phyloP scores from a whole-genome alignment of 2,113 vertebrate species.

The Heteronetta atricapilla region DNA sequence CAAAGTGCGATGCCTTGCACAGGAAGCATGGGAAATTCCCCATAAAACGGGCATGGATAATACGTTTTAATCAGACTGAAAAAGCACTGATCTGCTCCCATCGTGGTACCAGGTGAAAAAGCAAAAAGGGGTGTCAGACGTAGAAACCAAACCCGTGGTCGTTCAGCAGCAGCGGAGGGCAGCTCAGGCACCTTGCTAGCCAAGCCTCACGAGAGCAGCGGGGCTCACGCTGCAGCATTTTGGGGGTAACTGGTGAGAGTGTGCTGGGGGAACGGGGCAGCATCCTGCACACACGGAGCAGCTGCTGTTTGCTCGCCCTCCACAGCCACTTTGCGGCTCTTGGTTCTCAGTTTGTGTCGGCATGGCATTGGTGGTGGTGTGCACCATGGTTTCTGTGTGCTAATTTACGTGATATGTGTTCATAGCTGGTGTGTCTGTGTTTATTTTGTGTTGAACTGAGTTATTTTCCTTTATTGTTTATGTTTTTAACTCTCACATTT shows the following conservation, averaged over 20 bases:
- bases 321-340: neutral
- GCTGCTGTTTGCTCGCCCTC: neutral
- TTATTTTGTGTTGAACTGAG: constrained; percentile 53
- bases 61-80: neutral
- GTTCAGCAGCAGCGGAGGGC: neutral
- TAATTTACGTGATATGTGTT: constrained; percentile 22
- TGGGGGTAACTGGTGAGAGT: neutral
- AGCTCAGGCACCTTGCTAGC: neutral
- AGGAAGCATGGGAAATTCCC: neutral
- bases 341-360: neutral
- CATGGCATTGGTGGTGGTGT: neutral
- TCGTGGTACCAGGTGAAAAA: neutral
- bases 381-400: neutral
- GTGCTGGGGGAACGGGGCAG: neutral
- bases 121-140: neutral
- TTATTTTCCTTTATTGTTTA: constrained; percentile 40
- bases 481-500: constrained; percentile 32
- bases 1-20: neutral
- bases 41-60: neutral
- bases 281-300: neutral
- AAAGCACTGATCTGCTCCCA: neutral
- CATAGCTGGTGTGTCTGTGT: neutral
- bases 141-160: neutral
- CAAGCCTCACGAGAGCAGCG: neutral
- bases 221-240: neutral